Base-by-base conservation (phyloP, 2,113 vertebrate species). In the Colistium nudipinnis region DNA sequence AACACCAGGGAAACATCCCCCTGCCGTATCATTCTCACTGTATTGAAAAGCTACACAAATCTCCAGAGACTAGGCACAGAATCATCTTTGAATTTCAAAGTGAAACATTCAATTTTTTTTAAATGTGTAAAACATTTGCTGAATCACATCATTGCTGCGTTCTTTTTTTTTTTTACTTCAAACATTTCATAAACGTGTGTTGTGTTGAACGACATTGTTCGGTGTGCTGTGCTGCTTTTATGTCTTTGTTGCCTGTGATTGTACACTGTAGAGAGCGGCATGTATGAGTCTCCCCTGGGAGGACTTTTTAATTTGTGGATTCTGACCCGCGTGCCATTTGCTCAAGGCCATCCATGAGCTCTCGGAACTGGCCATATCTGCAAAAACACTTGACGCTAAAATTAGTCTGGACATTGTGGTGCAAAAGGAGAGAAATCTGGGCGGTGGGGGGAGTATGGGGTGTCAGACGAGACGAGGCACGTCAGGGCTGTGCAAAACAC, bases 291-390 rank as follows among this genome's bases (percentile, higher is more conserved):
- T 87, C 87, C 82, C 83, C 83, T 72, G 81, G 79, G 83, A 88
- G 77, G 72, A 78, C 87, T 86, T 88, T 88, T 87, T 90, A 80
- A 90, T 91, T 90, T 89, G 86, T 87, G 85, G 76, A 85, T 87
- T 90, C 68, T 90, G 89, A 89, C 90, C 87, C 71, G 56, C 35
- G 11, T 88, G 85, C 80, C 81, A 79, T 83, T 87, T 49, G 81
- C 90, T 87, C 74, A 79, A 89, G 86, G 90, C 87, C 76, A 79
- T 84, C 76, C 71, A 83, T 69, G 80, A 89, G 86, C 87, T 80
- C 80, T 76, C 47, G 25, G 71, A 80, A 70, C 78, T 52, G 68
- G 76, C 72, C 85, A 68, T 78, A 85, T 87, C 80, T 83, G 80
- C 52, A 70, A 75, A 84, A 87, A 76, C 74, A 87, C 81, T 87